These are phyloP conservation scores for Phoebastria nigripes DNA, from an alignment of 2,797 vertebrate species.

Conservation along the genomic window DNA sequence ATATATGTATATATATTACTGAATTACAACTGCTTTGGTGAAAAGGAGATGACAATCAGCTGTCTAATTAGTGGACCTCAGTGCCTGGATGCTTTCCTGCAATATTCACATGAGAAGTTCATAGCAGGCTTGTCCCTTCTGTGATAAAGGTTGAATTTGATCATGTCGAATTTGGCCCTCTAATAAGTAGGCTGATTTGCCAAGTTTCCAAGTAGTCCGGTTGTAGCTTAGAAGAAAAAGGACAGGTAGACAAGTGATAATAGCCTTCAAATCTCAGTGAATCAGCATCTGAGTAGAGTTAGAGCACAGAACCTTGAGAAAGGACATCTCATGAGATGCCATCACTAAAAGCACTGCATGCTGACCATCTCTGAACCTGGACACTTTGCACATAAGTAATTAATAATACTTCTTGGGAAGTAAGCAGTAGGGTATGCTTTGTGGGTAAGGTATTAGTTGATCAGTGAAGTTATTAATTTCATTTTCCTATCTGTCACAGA, in stretches of 20 bases:
- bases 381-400: neutral
- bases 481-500: neutral
- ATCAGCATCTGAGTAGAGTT: neutral
- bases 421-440: neutral
- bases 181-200: neutral
- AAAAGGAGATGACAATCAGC: neutral
- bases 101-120: neutral
- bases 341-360: neutral
- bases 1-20: neutral
- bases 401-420: neutral
- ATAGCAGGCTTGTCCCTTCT: neutral
- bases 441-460: neutral
- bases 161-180: neutral
- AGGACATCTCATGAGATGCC: neutral
- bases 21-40: neutral
- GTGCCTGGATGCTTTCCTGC: neutral
- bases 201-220: neutral
- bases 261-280: neutral
- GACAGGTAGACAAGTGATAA: neutral
- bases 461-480: neutral
- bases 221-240: neutral
- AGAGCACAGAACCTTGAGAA: neutral
- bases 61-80: neutral
- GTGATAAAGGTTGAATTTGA: neutral
- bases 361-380: neutral